Conservation (phyloP, 2,797 vertebrate genomes). For the Momotus momota region DNA sequence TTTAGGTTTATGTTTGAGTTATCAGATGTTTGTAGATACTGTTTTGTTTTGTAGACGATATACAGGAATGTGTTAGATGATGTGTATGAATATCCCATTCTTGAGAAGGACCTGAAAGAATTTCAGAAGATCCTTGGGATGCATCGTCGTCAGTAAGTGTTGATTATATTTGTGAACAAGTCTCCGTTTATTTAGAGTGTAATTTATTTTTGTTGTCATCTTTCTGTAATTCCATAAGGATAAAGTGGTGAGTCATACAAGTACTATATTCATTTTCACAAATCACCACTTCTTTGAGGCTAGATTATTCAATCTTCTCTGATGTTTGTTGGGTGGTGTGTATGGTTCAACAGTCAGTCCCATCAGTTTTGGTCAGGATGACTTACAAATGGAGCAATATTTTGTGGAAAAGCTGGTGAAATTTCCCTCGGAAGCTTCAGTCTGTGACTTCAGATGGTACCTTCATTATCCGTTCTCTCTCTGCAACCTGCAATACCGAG, state of each 20-base stretch:
- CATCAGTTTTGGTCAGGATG: background rate
- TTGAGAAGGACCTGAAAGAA: conserved; percentile 92
- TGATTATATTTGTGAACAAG: background rate
- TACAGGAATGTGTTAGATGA: conserved; percentile 92
- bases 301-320: background rate
- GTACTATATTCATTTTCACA: background rate
- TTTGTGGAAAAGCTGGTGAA: background rate
- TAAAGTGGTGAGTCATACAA: background rate
- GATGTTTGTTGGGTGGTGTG: background rate
- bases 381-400: background rate
- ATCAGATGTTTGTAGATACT: background rate
- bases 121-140: conserved; percentile 92
- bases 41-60: conserved; percentile 84
- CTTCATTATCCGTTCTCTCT: background rate
- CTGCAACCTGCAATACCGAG: background rate
- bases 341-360: background rate
- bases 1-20: background rate
- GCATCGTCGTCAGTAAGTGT: conserved; percentile 93
- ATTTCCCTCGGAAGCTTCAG: background rate
- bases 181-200: background rate
- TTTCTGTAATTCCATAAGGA: background rate
- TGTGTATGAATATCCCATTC: conserved; percentile 90
- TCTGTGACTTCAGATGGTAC: background rate
- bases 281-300: background rate
- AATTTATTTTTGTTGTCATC: background rate